phyloP scores from a whole-genome alignment of 2,888 invertebrate genomes.

The Deilephila porcellus region DNA sequence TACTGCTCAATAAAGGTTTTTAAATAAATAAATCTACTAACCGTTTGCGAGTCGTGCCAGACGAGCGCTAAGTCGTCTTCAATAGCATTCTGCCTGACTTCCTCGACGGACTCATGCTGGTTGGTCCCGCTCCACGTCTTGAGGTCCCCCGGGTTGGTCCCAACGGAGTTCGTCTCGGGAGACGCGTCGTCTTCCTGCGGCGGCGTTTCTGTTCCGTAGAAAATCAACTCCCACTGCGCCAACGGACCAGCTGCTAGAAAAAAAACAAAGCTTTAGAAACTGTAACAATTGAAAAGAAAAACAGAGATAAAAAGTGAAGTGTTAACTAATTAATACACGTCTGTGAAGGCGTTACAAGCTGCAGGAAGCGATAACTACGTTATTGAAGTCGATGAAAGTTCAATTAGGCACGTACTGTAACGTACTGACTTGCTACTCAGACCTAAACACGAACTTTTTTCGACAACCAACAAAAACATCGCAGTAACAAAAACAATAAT shows the following conservation, averaged over 20 bases:
- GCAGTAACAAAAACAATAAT: slow-evolving; percentile 31
- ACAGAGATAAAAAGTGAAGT: background rate
- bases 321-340: slow-evolving; percentile 28
- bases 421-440: background rate
- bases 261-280: background rate
- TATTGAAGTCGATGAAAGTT: slow-evolving; percentile 26
- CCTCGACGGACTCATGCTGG: slow-evolving; percentile 69
- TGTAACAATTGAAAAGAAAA: background rate
- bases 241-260: slow-evolving; percentile 83
- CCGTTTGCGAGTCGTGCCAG: slow-evolving; percentile 88
- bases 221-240: slow-evolving; percentile 91
- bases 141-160: slow-evolving; percentile 52
- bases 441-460: slow-evolving; percentile 19
- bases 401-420: background rate
- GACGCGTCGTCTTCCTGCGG: slow-evolving; percentile 88
- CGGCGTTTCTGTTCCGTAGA: slow-evolving; percentile 90
- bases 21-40: slow-evolving; percentile 54
- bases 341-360: slow-evolving; percentile 25
- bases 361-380: slow-evolving; percentile 27
- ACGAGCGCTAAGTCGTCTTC: slow-evolving; percentile 83
- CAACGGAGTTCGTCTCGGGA: slow-evolving; percentile 79
- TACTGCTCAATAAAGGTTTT: background rate
- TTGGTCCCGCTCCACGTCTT: slow-evolving; percentile 54
- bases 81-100: slow-evolving; percentile 85
- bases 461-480: slow-evolving; percentile 28